Conservation (phyloP, 1,140 invertebrate genomes). For the Lepidurus apus region DNA sequence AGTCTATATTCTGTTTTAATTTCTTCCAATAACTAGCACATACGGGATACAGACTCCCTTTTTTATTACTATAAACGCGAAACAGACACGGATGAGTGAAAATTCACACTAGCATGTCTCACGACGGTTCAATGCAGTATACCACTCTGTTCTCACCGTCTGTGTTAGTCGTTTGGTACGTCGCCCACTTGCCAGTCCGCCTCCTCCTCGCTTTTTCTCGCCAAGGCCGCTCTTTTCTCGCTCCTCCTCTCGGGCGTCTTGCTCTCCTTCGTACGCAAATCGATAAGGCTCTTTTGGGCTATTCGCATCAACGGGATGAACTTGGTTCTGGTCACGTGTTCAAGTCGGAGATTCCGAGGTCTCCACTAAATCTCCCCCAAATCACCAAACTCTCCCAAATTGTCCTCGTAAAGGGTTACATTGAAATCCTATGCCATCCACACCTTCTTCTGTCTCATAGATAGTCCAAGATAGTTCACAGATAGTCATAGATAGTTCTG, state of each 20-base stretch:
- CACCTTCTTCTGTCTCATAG: too few relatives aligned
- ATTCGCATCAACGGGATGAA: background rate
- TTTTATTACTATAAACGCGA: too few relatives aligned
- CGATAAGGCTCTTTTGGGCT: background rate
- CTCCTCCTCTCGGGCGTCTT: background rate
- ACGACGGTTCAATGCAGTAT: background rate
- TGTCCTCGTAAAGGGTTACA: too few relatives aligned
- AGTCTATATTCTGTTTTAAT: background rate
- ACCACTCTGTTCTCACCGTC: background rate
- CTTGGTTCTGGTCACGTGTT: background rate
- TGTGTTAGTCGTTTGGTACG: background rate
- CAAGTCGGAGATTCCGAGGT: too few relatives aligned
- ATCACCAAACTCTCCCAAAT: too few relatives aligned
- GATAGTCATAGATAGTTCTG: too few relatives aligned
- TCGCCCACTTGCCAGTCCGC: slow-evolving; percentile 20
- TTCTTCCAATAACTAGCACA: background rate
- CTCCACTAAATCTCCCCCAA: too few relatives aligned
- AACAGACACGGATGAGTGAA: background rate
- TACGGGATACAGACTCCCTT: too few relatives aligned
- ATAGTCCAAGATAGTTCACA: too few relatives aligned
- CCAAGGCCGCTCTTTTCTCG: background rate
- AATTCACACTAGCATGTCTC: background rate
- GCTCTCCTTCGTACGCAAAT: background rate
- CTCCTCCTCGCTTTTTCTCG: background rate
- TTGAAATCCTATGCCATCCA: too few relatives aligned